Conservation (phyloP, 2,888 invertebrate species). For the Drosophila phalerata region DNA sequence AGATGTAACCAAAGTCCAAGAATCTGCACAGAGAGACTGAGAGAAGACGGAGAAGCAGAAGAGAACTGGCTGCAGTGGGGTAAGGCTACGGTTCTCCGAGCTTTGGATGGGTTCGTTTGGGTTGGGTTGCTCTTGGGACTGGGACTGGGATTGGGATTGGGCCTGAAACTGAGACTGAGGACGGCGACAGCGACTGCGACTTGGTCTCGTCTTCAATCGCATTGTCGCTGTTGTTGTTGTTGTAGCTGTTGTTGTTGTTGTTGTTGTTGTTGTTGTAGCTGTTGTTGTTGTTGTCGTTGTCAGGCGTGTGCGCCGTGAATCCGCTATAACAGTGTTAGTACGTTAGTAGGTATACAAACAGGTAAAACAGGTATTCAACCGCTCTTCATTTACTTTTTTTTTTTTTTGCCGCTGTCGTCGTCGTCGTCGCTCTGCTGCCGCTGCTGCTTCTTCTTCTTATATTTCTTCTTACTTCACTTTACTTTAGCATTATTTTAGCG, state of each 20-base stretch:
- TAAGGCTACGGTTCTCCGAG: conserved; percentile 5
- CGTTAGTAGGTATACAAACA: conserved; percentile 85
- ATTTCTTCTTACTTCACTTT: conserved; percentile 73
- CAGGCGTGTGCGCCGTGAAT: conserved; percentile 77
- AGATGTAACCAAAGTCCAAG: conserved; percentile 64
- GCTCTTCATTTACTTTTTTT: conserved; percentile 67
- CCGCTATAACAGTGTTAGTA: conserved; percentile 86
- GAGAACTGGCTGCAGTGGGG: conserved; percentile 17
- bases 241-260: conserved; percentile 21
- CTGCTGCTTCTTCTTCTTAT: conserved; percentile 49
- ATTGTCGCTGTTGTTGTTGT: conserved; percentile 41
- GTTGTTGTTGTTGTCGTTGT: conserved; percentile 44
- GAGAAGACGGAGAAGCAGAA: not conserved
- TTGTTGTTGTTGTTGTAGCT: conserved; percentile 32
- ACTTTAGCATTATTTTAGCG: conserved; percentile 80
- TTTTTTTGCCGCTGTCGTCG: conserved; percentile 23
- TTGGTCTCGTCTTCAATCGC: conserved; percentile 54
- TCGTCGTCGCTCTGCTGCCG: conserved; percentile 21
- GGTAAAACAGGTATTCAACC: conserved; percentile 85
- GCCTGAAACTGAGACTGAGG: not conserved
- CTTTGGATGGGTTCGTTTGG: conserved; percentile 6
- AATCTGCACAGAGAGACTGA: conserved; percentile 48
- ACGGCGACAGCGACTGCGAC: conserved; percentile 6
- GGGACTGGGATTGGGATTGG: not conserved
- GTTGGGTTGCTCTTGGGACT: conserved; percentile 16